Evolutionary conservation across 2,888 invertebrate species (phyloP).

Genomic region (Euplagia quadripunctaria): DNA sequence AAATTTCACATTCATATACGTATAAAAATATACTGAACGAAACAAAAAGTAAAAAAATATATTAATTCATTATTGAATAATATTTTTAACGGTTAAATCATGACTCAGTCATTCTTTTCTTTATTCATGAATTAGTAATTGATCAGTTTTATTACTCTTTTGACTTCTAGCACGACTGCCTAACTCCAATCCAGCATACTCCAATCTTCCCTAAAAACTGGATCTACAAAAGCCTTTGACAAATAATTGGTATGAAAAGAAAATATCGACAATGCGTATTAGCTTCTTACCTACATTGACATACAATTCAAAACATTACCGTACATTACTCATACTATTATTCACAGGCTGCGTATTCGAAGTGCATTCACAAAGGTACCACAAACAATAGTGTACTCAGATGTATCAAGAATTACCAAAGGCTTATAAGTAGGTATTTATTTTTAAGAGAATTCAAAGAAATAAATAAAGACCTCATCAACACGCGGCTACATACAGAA

Average conservation of each 20-base stretch:
- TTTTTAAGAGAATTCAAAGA: not conserved
- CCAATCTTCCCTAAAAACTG: no score
- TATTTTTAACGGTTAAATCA: no score
- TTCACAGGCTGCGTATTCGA: conserved; percentile 52
- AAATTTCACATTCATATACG: no score
- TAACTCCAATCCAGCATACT: no score
- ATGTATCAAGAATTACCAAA: conserved; percentile 26
- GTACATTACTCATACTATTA: conserved; percentile 50
- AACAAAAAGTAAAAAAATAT: no score
- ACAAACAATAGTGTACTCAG: conserved; percentile 27
- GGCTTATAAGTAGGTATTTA: not conserved
- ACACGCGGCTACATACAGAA: not conserved
- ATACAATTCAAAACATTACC: conserved; percentile 7
- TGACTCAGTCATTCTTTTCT: no score
- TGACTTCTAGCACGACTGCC: no score
- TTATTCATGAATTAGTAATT: no score
- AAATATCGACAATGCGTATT: not conserved
- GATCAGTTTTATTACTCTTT: no score
- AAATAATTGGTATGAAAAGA: not conserved
- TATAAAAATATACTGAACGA: no score
- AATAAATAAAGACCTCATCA: not conserved
- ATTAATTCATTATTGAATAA: no score
- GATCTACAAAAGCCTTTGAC: not conserved
- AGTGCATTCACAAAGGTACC: conserved; percentile 13
- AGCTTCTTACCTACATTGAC: conserved; percentile 1